Conservation (phyloP, 1,140 invertebrate species). For the Anadara kagoshimensis region DNA sequence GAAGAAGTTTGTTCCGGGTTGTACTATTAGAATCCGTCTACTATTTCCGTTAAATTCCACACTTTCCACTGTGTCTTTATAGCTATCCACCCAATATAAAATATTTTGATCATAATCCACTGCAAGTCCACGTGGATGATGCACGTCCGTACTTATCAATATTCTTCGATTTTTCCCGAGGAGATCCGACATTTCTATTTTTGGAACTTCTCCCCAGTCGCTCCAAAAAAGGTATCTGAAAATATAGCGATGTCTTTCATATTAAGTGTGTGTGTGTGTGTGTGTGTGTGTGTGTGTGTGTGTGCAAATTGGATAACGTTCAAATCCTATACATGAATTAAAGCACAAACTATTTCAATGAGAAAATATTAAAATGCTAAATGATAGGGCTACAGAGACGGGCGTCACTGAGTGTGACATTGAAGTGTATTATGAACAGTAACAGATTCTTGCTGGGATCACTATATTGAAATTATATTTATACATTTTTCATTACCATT, state of each 20-base stretch:
- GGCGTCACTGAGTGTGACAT: no score
- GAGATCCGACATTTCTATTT: conserved; percentile 89
- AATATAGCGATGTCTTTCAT: neutral
- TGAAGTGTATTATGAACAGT: no score
- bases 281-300: no score
- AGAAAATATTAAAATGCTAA: no score
- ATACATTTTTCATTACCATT: no score
- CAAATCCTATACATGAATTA: no score
- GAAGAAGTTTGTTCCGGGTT: conserved; percentile 55
- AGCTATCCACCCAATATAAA: conserved; percentile 96
- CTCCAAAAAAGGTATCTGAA: conserved; percentile 76
- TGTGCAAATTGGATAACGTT: no score
- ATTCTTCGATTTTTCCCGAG: conserved; percentile 84
- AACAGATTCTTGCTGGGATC: no score
- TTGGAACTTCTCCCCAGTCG: conserved; percentile 93
- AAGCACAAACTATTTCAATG: no score
- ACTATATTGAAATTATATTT: no score
- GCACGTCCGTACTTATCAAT: conserved; percentile 88
- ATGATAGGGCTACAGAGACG: no score
- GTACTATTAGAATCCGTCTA: conserved; percentile 46
- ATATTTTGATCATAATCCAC: conserved; percentile 95
- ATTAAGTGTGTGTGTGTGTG: no score
- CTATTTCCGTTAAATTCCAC: conserved; percentile 86
- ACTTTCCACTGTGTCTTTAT: conserved; percentile 94
- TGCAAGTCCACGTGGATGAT: conserved; percentile 93